phyloP scores from a whole-genome alignment of 2,797 vertebrate genomes.

The Anniella stebbinsi region DNA sequence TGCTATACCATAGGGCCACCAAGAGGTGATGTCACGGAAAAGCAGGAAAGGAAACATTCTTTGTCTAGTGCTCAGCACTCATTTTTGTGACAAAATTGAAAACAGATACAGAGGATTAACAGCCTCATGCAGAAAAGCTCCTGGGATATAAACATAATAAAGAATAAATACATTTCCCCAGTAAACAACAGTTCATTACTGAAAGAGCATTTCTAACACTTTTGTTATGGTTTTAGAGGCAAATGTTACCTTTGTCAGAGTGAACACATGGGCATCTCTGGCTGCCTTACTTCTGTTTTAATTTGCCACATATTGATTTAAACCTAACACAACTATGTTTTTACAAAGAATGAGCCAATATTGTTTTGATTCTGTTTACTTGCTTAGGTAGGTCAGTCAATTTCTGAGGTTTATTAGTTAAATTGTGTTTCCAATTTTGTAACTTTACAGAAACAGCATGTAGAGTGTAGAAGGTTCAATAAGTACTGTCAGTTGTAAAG shows the following conservation, averaged over 20 bases:
- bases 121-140: too few relatives aligned
- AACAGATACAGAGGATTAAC: too few relatives aligned
- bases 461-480: conserved; percentile 7
- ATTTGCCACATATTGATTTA: neutral
- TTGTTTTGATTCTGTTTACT: conserved; percentile 27
- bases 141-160: neutral
- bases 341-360: conserved; percentile 42
- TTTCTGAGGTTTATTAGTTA: conserved; percentile 5
- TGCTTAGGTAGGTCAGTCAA: conserved; percentile 8
- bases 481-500: neutral
- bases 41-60: neutral
- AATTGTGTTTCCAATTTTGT: conserved; percentile 20
- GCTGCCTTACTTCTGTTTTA: neutral
- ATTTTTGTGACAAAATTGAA: too few relatives aligned
- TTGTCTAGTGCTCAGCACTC: too few relatives aligned
- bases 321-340: neutral
- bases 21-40: too few relatives aligned
- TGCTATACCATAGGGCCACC: too few relatives aligned
- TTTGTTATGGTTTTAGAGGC: neutral
- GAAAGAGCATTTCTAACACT: neutral
- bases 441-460: neutral
- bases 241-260: neutral
- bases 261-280: neutral
- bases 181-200: neutral
- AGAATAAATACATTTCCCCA: neutral